Evolutionary conservation across 2,797 vertebrate genomes (phyloP), one percentile per base, ranked within the genome.

Genomic region (Selene dorsalis): DNA sequence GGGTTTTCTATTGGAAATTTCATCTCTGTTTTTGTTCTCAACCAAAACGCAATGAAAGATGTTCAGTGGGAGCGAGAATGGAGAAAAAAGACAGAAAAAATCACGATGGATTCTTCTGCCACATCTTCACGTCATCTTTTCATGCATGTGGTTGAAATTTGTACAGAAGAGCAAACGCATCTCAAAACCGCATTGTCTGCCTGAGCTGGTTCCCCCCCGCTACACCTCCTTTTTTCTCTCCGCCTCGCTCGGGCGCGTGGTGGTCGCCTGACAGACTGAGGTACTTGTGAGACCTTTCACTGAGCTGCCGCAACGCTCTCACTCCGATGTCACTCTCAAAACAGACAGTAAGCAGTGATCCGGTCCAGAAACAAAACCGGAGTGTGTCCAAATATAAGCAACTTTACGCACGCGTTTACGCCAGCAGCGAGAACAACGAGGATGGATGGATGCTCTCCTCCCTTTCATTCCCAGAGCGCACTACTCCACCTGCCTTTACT

Each of bases 1-100:
- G 96, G 97, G 91, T 93, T 97, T 94, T 99, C 97, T 84, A 98
- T 95, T 95, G 98, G 97, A 95, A 99, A 99, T 98, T 98, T 99
- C 98, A 99, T 99, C 86, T 94, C 93, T 96, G 82, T 94, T 93
- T 94, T 93, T 92, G 94, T 94, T 94, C 89, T 90, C 76, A 92
- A 82, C 82, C 66, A 85, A 85, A 77, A 69, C 32, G 57, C n/a
- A 43, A 22, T 6, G 17, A 26, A 73, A 61, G 20, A 10, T 88
- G 80, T 79, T 91, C 69, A 67, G 63, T 80, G 84, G 86, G 90
- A 88, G 86, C 84, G 78, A 52, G 69, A 48, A 92, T 92, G 13
- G 89, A 83, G 87, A 22, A 22, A 12, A 86, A 86, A 87, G 68
- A 89, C 93, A 91, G 93, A 73, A 45, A 88, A 69, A 83, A 87